Base-by-base conservation (phyloP, 2,113 vertebrate genomes). In the Sisor rabdophorus region DNA sequence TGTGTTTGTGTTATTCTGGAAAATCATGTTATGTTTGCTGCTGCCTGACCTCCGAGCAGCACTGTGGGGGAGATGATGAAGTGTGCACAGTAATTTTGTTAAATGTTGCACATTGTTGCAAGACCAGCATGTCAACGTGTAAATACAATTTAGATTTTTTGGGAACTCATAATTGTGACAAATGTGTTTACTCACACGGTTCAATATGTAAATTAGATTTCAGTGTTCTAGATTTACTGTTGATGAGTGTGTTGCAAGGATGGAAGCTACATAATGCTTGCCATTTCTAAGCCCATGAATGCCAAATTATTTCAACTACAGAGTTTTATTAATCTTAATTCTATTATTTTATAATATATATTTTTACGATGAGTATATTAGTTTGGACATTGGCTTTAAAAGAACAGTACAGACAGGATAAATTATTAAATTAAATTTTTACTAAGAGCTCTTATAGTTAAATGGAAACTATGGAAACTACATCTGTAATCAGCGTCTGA, bases 401-500 rank as follows among this genome's bases (percentile, higher is more conserved):
- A 73, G 76, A 67, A 77, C 76, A 70, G 61, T 20, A 59, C 16
- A 71, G 58, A 67, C 65, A 68, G 64, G 68, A 76, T 58, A 40
- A 15, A 59, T 17, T 52, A 79, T 77, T 79, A 79, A 74, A n/a
- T n/a, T n/a, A 60, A 67, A 48, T 79, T 61, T 77, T 79, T 82
- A 82, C 73, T 63, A 55, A 79, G 80, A 59, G 77, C 73, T 76
- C 77, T 79, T 56, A 6, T 22, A 58, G 52, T 69, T 79, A 60
- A 69, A 79, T 82, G 68, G 72, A 53, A 47, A 67, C 81, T 70
- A 52, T 75, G 73, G n/a, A n/a, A n/a, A n/a, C n/a, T 52, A 82
- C 73, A 72, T 68, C 77, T 73, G 77, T 76, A 79, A 82, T 82
- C 81, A 82, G 70, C 19, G 16, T 36, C 61, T 68, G 22, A 60